Conservation (phyloP, 2,797 vertebrate species). For the Brachymystax lenok region DNA sequence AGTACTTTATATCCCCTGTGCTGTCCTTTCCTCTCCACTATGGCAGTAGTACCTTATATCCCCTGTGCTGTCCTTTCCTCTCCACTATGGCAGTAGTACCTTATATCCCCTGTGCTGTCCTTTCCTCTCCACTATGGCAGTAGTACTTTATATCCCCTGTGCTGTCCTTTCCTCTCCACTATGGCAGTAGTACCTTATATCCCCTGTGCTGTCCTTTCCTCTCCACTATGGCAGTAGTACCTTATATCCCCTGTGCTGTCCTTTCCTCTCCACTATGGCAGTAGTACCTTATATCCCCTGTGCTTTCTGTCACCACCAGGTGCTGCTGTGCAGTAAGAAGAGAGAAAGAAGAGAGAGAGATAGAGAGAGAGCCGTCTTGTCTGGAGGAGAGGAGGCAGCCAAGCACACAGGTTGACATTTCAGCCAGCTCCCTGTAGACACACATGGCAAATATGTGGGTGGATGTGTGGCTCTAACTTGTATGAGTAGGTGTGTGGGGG, state of each 20-base stretch:
- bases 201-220: background rate
- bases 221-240: background rate
- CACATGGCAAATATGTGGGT: slow-evolving; percentile 37
- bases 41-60: background rate
- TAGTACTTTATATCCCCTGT: background rate
- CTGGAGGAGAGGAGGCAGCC: slow-evolving; percentile 62
- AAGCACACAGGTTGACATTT: slow-evolving; percentile 76
- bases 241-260: background rate
- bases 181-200: background rate
- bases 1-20: no score
- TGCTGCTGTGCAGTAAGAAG: slow-evolving; percentile 85
- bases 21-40: no score
- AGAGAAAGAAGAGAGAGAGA: slow-evolving; percentile 41
- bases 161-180: slow-evolving; percentile 4
- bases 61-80: background rate
- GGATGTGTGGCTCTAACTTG: slow-evolving; percentile 42
- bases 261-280: no score
- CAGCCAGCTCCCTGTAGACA: slow-evolving; percentile 64
- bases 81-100: background rate
- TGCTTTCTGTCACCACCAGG: slow-evolving; percentile 77
- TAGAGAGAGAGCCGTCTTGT: slow-evolving; percentile 18
- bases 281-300: no score
- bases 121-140: background rate
- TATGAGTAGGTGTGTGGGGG: slow-evolving; percentile 34
- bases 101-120: background rate